Conservation (phyloP, 2,888 invertebrate genomes). For the Orchesella flavescens region DNA sequence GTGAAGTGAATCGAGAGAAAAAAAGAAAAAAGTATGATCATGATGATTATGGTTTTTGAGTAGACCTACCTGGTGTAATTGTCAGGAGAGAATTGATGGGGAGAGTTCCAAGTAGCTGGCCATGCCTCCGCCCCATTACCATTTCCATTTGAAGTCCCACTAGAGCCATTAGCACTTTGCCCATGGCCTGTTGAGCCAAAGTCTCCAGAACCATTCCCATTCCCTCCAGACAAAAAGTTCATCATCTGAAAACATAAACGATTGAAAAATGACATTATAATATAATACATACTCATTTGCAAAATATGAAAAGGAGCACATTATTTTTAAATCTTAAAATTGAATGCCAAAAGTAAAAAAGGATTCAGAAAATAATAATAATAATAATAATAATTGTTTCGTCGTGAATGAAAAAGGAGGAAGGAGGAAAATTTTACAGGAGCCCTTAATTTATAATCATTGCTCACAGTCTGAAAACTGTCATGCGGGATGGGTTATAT, state of each 20-base stretch:
- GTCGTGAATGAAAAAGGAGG: not conserved
- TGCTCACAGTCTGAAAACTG: too few species aligned
- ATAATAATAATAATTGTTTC: too few species aligned
- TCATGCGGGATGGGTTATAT: too few species aligned
- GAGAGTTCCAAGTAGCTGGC: constrained; percentile 70
- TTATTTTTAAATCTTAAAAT: constrained; percentile 2
- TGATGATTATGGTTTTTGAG: constrained; percentile 62
- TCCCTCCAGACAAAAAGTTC: constrained; percentile 69
- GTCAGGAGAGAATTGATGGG: constrained; percentile 71
- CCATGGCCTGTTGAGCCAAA: constrained; percentile 52
- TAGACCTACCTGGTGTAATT: constrained; percentile 71
- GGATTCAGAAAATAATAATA: not conserved
- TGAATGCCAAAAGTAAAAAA: not conserved
- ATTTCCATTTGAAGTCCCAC: constrained; percentile 58
- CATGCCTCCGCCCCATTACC: constrained; percentile 64
- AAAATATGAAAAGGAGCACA: too few species aligned
- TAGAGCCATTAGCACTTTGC: constrained; percentile 54
- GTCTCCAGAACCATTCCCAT: constrained; percentile 41
- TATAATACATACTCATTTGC: too few species aligned
- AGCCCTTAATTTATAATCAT: too few species aligned
- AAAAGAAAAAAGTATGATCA: constrained; percentile 45
- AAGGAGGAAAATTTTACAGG: not conserved
- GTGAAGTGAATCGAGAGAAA: constrained; percentile 10
- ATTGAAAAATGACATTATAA: constrained; percentile 24
- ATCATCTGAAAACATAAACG: constrained; percentile 67